Conservation (phyloP, 2,888 invertebrate genomes). For the Empis stercorea region DNA sequence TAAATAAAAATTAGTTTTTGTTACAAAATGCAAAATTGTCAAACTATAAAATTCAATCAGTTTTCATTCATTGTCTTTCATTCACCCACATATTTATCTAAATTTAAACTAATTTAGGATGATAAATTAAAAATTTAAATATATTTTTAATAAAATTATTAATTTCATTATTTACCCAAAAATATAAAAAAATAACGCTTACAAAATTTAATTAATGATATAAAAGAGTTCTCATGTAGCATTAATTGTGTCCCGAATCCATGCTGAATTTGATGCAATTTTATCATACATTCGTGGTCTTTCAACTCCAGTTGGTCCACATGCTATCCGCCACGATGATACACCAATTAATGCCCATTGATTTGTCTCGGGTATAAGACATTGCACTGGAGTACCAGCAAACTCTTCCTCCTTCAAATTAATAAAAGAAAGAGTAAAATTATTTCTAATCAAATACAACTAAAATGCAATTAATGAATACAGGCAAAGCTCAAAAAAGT, state of each 20-base stretch:
- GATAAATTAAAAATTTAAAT: too few species aligned
- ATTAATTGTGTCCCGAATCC: conserved; percentile 68
- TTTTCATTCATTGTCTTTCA: too few species aligned
- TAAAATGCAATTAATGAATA: too few species aligned
- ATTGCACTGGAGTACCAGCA: conserved; percentile 77
- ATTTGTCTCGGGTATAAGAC: conserved; percentile 54
- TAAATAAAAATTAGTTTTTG: too few species aligned
- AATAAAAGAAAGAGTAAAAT: not conserved
- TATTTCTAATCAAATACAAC: not conserved
- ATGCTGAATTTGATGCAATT: conserved; percentile 68
- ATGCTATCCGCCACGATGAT: conserved; percentile 76
- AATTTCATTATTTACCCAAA: too few species aligned
- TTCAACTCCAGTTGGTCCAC: conserved; percentile 61
- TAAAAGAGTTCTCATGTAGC: conserved; percentile 19
- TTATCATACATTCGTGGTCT: conserved; percentile 73
- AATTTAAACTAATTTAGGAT: too few species aligned
- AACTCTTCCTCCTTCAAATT: conserved; percentile 70
- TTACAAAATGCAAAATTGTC: too few species aligned
- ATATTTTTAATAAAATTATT: too few species aligned
- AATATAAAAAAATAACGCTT: not conserved
- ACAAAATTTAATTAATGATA: not conserved
- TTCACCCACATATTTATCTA: too few species aligned
- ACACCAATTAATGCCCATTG: conserved; percentile 72
- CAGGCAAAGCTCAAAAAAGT: too few species aligned
- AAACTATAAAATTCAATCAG: too few species aligned